Evolutionary conservation across 2,113 vertebrate species (phyloP).

Genomic region (Ptilorrhoa leucosticta): DNA sequence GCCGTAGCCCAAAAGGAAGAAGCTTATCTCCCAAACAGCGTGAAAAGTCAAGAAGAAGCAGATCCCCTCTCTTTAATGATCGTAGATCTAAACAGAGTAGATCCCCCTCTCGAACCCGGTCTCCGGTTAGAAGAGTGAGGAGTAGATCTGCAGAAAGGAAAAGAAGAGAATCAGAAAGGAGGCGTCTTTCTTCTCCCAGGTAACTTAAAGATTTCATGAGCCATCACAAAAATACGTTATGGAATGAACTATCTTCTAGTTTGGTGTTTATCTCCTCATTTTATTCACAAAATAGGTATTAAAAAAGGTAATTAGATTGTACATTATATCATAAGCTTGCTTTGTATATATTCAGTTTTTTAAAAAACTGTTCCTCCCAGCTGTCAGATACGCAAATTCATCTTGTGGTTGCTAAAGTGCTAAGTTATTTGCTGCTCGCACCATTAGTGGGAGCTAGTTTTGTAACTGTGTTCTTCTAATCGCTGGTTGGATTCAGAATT

Average conservation of each 20-base stretch:
- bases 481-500: not conserved
- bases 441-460: not conserved
- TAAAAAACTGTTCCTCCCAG: not conserved
- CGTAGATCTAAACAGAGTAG: slow-evolving; percentile 82
- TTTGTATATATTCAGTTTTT: not conserved
- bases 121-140: slow-evolving; percentile 81
- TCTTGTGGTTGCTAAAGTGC: not conserved
- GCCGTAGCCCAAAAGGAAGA: slow-evolving; percentile 79
- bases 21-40: slow-evolving; percentile 87
- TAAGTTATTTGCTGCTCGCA: not conserved
- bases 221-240: rapidly evolving
- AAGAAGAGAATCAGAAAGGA: slow-evolving; percentile 85
- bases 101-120: slow-evolving; percentile 84
- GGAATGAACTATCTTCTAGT: not conserved
- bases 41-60: slow-evolving; percentile 76
- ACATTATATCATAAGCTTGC: not conserved
- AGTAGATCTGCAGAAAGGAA: slow-evolving; percentile 88
- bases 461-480: not conserved
- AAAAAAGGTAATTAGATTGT: not conserved
- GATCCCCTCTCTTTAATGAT: slow-evolving; percentile 75
- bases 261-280: not conserved
- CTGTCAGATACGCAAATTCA: not conserved
- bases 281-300: not conserved
- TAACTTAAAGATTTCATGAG: slow-evolving; percentile 19
- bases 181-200: slow-evolving; percentile 87